These are phyloP conservation scores for Halcyon smyrnensis DNA, from an alignment of 2,797 vertebrate genomes.

Conservation along the genomic window DNA sequence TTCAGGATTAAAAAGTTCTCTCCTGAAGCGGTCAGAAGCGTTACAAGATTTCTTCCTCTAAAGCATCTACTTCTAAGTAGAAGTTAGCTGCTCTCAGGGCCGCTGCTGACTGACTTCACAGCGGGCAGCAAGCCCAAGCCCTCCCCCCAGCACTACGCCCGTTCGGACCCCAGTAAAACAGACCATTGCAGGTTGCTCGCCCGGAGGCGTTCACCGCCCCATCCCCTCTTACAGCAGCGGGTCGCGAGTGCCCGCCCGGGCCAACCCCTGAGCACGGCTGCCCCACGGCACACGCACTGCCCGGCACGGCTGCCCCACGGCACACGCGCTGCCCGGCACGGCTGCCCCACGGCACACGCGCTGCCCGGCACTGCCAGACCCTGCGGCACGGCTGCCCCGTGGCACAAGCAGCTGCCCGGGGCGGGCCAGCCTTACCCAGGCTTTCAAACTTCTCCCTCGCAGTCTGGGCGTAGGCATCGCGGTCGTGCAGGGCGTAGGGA, in stretches of 20 bases:
- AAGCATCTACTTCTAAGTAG: rapidly evolving
- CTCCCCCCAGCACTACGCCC: not conserved
- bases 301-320: too few species aligned
- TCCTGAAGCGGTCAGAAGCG: not conserved
- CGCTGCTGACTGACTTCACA: rapidly evolving
- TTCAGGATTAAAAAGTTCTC: not conserved
- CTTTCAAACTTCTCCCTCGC: slow-evolving; percentile 83
- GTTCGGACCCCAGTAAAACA: rapidly evolving
- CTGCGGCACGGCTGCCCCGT: too few species aligned
- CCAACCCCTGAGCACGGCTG: too few species aligned
- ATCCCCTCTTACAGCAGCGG: rapidly evolving
- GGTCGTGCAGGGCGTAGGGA: slow-evolving; percentile 87
- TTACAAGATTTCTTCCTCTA: not conserved
- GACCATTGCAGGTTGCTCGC: rapidly evolving
- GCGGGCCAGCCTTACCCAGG: slow-evolving; percentile 75
- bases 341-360: too few species aligned
- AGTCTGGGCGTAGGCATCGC: slow-evolving; percentile 81
- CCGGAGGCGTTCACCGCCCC: rapidly evolving
- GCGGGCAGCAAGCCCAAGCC: not conserved
- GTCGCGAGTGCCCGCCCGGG: not conserved
- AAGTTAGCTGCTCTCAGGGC: rapidly evolving
- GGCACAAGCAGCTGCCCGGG: not conserved
- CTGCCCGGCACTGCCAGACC: too few species aligned
- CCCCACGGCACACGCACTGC: too few species aligned
- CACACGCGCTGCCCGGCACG: not conserved